Evolutionary conservation across 2,797 vertebrate species (phyloP), one percentile per base, ranked within the genome.

Genomic region (Thripadectes ignobilis): DNA sequence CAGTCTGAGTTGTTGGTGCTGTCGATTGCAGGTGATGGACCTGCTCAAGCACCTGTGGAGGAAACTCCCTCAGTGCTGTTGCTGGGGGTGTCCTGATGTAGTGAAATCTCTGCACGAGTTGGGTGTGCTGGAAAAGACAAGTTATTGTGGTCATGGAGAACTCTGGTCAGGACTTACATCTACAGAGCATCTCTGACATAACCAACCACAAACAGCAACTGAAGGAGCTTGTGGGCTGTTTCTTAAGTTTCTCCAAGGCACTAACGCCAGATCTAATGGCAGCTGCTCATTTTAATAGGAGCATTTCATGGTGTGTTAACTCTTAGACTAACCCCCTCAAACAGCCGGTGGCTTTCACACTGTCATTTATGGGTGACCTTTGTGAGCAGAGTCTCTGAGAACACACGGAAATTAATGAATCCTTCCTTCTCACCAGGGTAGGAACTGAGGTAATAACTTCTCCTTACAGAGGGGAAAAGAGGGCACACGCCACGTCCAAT

Each of bases 341-440:
- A 89, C 7, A 43, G 41, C 58, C 38, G 13, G 67, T 65, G 75
- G 51, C 52, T 61, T 52, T 55, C 51, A 36, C 8, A 43, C 62
- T 43, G 49, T 52, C 78, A 92, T 94, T 90, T 66, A 16, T 57
- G 12, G 16, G 13, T 74, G 84, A 87, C 89, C 81, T 93, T 88
- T 2, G 3, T 67, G 63, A 67, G 38, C 52, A 14, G 39, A 57
- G 52, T 36, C 30, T 55, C 23, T 85, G 57, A 89, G 57, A 77
- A 68, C 34, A 38, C 39, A 6, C 0, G 1, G 57, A 74, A 66
- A 85, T 89, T 88, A 93, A 88, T 82, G 61, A 89, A 80, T 77
- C 89, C 87, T 78, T 81, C 69, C 75, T 58, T 52, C 82, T 87
- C 67, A 45, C 67, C 74, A 34, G n/a, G 54, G 36, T 43, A 79